Evolutionary conservation across 2,113 vertebrate species (phyloP).

Genomic region (Glareola pratincola): DNA sequence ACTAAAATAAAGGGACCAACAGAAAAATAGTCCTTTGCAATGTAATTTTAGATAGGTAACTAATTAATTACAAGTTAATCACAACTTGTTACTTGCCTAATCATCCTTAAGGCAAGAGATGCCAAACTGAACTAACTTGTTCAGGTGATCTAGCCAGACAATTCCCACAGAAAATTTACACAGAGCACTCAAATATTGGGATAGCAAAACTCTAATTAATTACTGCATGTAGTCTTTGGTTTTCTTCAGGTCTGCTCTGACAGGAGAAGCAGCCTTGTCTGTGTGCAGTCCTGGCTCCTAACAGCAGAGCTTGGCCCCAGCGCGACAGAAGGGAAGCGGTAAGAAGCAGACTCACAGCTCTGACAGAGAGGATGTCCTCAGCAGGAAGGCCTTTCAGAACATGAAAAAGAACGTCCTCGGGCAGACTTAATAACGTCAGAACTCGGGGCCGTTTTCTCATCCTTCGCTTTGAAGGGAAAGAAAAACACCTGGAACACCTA

Average conservation of each 20-base stretch:
- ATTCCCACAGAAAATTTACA: background rate
- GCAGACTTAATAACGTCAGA: constrained; percentile 85
- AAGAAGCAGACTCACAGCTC: constrained; percentile 82
- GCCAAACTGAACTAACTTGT: background rate
- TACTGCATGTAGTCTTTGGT: background rate
- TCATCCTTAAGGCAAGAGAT: background rate
- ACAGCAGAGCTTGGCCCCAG: background rate
- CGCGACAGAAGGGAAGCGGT: background rate
- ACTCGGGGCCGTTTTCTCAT: constrained; percentile 81
- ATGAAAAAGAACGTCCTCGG: constrained; percentile 90
- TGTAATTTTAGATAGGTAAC: background rate
- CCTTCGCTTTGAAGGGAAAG: constrained; percentile 81
- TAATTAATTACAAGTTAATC: background rate
- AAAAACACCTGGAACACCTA: constrained; percentile 91
- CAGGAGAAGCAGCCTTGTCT: background rate
- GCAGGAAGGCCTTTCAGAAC: constrained; percentile 90
- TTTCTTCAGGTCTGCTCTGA: background rate
- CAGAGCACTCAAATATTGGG: background rate
- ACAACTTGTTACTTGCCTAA: background rate
- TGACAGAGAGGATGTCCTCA: constrained; percentile 87
- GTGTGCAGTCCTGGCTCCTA: background rate
- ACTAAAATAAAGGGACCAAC: background rate
- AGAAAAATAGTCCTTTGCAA: background rate
- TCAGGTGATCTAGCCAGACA: background rate
- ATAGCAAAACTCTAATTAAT: background rate